These are phyloP conservation scores for Eupithecia exiguata DNA, from an alignment of 2,888 invertebrate species.

Conservation along the genomic window DNA sequence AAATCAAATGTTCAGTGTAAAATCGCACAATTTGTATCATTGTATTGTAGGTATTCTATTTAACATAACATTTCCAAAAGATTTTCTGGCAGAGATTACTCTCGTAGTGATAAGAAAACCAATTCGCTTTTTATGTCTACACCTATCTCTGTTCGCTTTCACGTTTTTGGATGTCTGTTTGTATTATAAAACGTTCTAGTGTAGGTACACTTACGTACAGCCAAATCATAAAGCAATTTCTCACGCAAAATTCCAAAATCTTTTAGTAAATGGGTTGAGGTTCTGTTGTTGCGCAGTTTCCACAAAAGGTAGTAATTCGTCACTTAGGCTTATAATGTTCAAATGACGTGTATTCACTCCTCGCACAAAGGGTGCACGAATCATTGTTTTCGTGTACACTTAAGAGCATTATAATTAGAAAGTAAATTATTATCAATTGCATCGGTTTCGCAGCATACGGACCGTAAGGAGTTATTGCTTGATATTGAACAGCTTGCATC, in stretches of 20 bases:
- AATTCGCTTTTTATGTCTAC: neutral
- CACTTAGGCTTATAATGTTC: conserved; percentile 55
- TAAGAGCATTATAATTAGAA: conserved; percentile 25
- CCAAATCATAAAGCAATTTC: neutral
- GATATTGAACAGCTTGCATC: no score
- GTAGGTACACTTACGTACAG: neutral
- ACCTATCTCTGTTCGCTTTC: neutral
- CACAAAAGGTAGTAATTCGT: conserved; percentile 46
- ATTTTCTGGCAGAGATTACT: neutral
- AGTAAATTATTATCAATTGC: no score
- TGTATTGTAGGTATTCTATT: no score
- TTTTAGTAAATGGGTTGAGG: conserved; percentile 19
- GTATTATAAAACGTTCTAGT: neutral
- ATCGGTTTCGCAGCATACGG: no score
- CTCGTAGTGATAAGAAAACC: neutral
- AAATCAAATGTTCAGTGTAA: no score
- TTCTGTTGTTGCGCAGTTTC: conserved; percentile 21
- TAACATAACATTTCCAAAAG: neutral
- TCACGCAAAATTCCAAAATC: neutral
- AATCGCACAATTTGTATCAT: no score
- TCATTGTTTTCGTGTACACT: conserved; percentile 45
- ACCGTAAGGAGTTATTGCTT: no score
- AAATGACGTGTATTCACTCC: conserved; percentile 54
- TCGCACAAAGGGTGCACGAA: conserved; percentile 52
- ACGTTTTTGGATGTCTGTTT: neutral